Base-by-base conservation (phyloP, 2,888 invertebrate genomes). In the Epirrita christyi region DNA sequence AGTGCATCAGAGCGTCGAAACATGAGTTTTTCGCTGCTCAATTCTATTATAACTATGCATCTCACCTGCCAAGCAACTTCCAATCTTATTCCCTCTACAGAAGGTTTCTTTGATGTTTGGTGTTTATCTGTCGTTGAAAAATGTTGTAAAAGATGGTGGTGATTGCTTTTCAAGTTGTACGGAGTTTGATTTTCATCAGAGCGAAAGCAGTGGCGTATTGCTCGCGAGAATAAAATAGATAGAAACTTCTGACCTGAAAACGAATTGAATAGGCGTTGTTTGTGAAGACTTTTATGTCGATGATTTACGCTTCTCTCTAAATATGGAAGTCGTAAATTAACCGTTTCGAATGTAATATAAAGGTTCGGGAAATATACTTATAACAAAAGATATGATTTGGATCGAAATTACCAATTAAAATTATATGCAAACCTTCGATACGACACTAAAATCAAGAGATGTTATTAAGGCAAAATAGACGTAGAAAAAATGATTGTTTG, bases 111-210 rank as follows among this genome's bases (percentile, higher is more conserved):
- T 61, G n/a, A n/a, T n/a, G n/a, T n/a, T n/a, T n/a, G n/a, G n/a
- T n/a, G n/a, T n/a, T n/a, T n/a, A n/a, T n/a, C n/a, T n/a, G n/a
- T n/a, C n/a, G n/a, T n/a, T n/a, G n/a, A n/a, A n/a, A n/a, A 62
- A 43, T 46, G 55, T 40, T 40, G 32, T 38, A 29, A 47, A 49
- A 52, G 57, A 63, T 63, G 67, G 75, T 74, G 77, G 77, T 75
- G 76, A 81, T 81, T 76, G 78, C 78, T 80, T 80, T 85, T 80
- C 76, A 79, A 78, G 73, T 70, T 70, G 71, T 71, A 68, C 70
- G 71, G 78, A 80, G 80, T 83, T 82, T 81, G 80, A 85, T 86
- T 65, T 84, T 83, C 74, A 81, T 81, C 73, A 68, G 68, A 74
- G 80, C 78, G 84, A 86, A 85, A 85, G 82, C 80, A 73, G 69